phyloP scores from a whole-genome alignment of 1,140 invertebrate genomes.

The Aricia agestis region DNA sequence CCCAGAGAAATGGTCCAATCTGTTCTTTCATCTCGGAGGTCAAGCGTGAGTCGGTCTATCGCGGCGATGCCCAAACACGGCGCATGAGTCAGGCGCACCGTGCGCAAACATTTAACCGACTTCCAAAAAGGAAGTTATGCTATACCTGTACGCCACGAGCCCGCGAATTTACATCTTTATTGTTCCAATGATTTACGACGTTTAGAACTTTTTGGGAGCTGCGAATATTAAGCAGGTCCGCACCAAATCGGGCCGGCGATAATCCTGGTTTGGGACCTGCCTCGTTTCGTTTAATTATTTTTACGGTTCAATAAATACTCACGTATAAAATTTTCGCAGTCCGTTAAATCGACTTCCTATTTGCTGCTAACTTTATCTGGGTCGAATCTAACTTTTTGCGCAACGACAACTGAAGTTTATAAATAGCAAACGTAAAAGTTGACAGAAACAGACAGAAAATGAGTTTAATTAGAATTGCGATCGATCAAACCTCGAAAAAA shows the following conservation, averaged over 20 bases:
- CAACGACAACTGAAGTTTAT: too few species aligned
- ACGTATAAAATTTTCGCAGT: not conserved
- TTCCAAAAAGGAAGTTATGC: not conserved
- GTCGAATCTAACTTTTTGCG: too few species aligned
- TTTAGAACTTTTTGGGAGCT: not conserved
- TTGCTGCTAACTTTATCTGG: too few species aligned
- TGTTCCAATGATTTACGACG: not conserved
- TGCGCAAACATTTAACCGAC: not conserved
- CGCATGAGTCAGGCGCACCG: slow-evolving; percentile 7
- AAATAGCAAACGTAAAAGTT: too few species aligned
- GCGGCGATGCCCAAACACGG: not conserved
- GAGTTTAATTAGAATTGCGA: too few species aligned
- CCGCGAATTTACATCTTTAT: not conserved
- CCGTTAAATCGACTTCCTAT: not conserved
- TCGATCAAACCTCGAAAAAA: too few species aligned
- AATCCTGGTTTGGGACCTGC: too few species aligned
- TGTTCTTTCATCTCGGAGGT: not conserved
- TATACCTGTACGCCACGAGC: not conserved
- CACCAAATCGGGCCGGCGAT: not conserved
- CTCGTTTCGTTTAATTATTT: not conserved
- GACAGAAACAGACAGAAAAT: too few species aligned
- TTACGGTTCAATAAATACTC: not conserved
- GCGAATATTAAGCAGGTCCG: not conserved
- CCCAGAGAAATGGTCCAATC: not conserved
- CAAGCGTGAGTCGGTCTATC: slow-evolving; percentile 8